Percentiles rank a stretch among this genome's conserved stretches.
Evolutionary conservation across 2,797 vertebrate species (phyloP).

Genomic region (Chelon labrosus): DNA sequence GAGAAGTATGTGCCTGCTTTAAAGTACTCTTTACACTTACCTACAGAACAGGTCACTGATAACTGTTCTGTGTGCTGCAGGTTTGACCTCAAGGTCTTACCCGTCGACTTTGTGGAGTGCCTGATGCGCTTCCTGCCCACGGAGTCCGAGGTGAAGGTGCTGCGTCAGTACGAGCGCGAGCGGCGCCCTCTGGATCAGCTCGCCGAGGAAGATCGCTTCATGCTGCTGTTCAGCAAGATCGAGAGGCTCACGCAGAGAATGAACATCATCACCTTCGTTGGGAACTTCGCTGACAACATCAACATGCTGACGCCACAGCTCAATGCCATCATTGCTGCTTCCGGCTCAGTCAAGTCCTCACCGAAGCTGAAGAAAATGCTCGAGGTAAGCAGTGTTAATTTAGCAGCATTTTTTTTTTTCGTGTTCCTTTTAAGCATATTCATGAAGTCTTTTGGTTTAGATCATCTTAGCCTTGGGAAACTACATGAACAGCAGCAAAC

Average conservation of each 20-base stretch:
- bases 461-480: conserved; percentile 97
- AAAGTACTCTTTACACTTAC: neutral
- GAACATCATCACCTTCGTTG: conserved; percentile 97
- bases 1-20: conserved; percentile 86
- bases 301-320: conserved; percentile 96
- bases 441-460: conserved; percentile 69
- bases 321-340: conserved; percentile 94
- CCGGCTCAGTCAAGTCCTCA: conserved; percentile 93
- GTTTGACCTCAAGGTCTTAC: conserved; percentile 91
- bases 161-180: conserved; percentile 95
- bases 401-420: neutral
- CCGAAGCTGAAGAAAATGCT: conserved; percentile 95
- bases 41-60: neutral
- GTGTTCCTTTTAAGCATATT: neutral
- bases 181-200: conserved; percentile 93
- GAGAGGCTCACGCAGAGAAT: conserved; percentile 96
- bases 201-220: conserved; percentile 95
- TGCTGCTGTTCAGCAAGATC: conserved; percentile 96
- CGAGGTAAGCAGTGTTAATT: conserved; percentile 85
- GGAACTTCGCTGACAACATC: conserved; percentile 93
- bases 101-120: conserved; percentile 95
- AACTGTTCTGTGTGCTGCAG: conserved; percentile 17
- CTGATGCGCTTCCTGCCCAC: conserved; percentile 95
- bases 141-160: conserved; percentile 91
- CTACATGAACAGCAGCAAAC: conserved; percentile 99